phyloP scores from a whole-genome alignment of 2,888 invertebrate genomes.

The Eilema sororculum region DNA sequence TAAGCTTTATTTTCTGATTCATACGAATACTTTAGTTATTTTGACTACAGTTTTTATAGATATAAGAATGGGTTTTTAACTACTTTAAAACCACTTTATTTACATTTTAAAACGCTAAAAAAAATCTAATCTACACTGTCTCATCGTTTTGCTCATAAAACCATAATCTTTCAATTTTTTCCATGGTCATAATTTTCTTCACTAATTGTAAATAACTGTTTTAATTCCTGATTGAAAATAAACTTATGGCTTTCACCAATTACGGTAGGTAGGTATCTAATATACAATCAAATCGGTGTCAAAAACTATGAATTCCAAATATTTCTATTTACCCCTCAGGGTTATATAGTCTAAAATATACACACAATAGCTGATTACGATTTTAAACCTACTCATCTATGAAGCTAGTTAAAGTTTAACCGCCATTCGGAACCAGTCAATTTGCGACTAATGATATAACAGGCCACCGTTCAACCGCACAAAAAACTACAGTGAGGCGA shows the following conservation, averaged over 20 bases:
- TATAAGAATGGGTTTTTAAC: no score
- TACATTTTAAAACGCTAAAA: no score
- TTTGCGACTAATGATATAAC: constrained; percentile 74
- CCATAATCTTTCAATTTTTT: no score
- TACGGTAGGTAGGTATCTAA: no score
- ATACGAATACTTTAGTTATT: neutral
- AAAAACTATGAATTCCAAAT: neutral
- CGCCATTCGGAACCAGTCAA: constrained; percentile 67
- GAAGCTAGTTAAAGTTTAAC: constrained; percentile 45
- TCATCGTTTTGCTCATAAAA: no score
- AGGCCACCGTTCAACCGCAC: constrained; percentile 68
- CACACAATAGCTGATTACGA: constrained; percentile 1
- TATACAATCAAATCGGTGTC: no score
- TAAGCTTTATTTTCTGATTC: neutral
- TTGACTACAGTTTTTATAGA: neutral
- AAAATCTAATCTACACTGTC: no score
- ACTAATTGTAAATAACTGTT: no score
- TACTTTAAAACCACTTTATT: no score
- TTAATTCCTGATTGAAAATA: no score
- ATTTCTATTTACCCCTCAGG: neutral
- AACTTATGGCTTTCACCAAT: no score
- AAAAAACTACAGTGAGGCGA: constrained; percentile 53
- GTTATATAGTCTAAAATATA: neutral
- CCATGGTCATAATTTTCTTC: no score
- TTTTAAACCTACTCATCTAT: constrained; percentile 28